Evolutionary conservation across 2,888 invertebrate species (phyloP).

Genomic region (Cephus runcator): DNA sequence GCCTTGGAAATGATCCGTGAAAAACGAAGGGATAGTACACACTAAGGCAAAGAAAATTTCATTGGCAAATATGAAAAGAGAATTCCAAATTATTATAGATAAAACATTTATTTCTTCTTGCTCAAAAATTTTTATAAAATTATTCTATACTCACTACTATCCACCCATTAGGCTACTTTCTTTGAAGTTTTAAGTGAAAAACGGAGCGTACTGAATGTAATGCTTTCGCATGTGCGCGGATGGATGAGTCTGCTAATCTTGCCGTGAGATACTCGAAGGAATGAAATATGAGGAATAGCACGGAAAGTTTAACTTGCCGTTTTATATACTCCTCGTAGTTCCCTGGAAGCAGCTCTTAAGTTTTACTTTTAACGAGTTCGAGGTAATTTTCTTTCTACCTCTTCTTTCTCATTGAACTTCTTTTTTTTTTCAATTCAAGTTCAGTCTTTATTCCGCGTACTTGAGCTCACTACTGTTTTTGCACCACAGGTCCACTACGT

Average conservation of each 20-base stretch:
- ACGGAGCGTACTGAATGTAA: neutral
- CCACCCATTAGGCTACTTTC: neutral
- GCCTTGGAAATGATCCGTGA: no score
- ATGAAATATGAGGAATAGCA: neutral
- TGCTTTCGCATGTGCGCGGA: neutral
- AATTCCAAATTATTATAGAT: no score
- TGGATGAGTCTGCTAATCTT: neutral
- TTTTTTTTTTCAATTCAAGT: neutral
- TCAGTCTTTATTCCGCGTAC: neutral
- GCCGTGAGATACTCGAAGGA: neutral
- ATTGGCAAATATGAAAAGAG: no score
- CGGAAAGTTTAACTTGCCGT: neutral
- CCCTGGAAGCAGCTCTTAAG: neutral
- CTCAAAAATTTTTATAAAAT: no score
- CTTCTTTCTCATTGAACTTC: neutral
- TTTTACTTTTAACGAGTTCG: neutral
- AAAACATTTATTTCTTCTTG: no score
- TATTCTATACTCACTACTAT: no score
- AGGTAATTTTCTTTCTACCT: neutral
- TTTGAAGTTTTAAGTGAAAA: neutral
- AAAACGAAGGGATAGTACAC: no score
- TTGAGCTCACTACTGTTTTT: neutral
- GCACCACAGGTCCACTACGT: neutral
- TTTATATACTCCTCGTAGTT: neutral
- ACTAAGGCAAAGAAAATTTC: no score